Percentiles rank a stretch among this genome's conserved stretches.
These are phyloP conservation scores for Nymphalis c-album DNA, from an alignment of 2,888 invertebrate genomes.

Conservation along the genomic window DNA sequence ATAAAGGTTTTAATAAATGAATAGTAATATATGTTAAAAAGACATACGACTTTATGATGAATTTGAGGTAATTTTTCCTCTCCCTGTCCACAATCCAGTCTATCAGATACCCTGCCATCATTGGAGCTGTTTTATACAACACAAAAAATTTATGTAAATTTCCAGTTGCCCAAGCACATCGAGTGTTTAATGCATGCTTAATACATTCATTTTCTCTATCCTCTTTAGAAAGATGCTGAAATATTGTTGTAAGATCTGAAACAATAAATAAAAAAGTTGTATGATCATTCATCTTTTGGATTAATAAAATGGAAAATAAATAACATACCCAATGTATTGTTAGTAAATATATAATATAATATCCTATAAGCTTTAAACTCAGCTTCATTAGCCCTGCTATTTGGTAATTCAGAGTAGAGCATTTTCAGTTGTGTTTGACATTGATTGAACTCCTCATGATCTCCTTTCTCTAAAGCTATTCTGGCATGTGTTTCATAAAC, in stretches of 20 bases:
- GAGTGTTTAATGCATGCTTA: constrained; percentile 91
- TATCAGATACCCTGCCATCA: constrained; percentile 98
- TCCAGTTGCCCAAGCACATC: constrained; percentile 95
- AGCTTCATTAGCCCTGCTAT: constrained; percentile 85
- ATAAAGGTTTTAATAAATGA: not conserved
- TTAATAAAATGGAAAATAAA: not conserved
- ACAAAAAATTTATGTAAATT: constrained; percentile 97
- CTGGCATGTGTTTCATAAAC: constrained; percentile 99
- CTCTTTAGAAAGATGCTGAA: constrained; percentile 88
- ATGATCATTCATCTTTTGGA: constrained; percentile 29
- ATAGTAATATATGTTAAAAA: constrained; percentile 40
- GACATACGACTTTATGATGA: constrained; percentile 98
- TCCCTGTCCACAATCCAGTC: constrained; percentile 99
- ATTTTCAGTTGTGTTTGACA: constrained; percentile 99
- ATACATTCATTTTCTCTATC: constrained; percentile 92
- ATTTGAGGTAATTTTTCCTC: constrained; percentile 93
- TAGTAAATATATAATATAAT: constrained; percentile 98
- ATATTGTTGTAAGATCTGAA: constrained; percentile 95
- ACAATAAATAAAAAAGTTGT: constrained; percentile 37
- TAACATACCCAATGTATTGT: constrained; percentile 93
- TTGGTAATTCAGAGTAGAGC: constrained; percentile 91
- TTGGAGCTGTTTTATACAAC: constrained; percentile 92
- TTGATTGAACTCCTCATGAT: constrained; percentile 99
- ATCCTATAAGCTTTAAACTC: constrained; percentile 99
- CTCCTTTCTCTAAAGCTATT: constrained; percentile 98